Evolutionary conservation across 2,888 invertebrate species (phyloP).

Genomic region (Pyrochroa serraticornis): DNA sequence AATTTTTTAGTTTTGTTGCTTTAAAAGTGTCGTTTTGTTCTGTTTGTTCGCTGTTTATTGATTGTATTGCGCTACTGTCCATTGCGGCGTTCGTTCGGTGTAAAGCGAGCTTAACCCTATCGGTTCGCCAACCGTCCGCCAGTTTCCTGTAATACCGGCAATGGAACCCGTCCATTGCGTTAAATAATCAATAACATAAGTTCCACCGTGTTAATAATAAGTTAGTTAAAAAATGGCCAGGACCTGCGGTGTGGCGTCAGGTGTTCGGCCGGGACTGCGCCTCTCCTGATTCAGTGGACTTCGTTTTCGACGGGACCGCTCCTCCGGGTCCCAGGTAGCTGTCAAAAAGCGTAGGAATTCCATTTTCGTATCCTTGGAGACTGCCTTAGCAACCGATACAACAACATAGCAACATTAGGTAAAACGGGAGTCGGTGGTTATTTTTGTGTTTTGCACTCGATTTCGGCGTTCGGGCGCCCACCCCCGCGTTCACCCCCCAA

Average conservation of each 20-base stretch:
- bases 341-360: constrained; percentile 56
- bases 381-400: constrained; percentile 60
- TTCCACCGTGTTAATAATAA: constrained; percentile 24
- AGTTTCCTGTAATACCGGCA: constrained; percentile 24
- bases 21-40: too few species aligned
- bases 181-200: constrained; percentile 28
- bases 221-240: constrained; percentile 9
- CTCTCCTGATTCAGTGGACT: not conserved
- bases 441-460: constrained; percentile 34
- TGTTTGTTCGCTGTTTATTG: constrained; percentile 6
- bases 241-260: not conserved
- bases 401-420: constrained; percentile 60
- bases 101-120: not conserved
- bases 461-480: constrained; percentile 17
- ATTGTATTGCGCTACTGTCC: constrained; percentile 17
- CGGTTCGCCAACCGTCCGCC: not conserved
- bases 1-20: too few species aligned
- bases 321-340: constrained; percentile 42
- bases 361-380: constrained; percentile 59
- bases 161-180: constrained; percentile 14
- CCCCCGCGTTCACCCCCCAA: constrained; percentile 2
- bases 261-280: not conserved
- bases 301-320: not conserved
- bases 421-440: constrained; percentile 46
- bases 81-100: constrained; percentile 7